Base-by-base conservation (phyloP, 2,797 vertebrate genomes). In the Periparus ater region DNA sequence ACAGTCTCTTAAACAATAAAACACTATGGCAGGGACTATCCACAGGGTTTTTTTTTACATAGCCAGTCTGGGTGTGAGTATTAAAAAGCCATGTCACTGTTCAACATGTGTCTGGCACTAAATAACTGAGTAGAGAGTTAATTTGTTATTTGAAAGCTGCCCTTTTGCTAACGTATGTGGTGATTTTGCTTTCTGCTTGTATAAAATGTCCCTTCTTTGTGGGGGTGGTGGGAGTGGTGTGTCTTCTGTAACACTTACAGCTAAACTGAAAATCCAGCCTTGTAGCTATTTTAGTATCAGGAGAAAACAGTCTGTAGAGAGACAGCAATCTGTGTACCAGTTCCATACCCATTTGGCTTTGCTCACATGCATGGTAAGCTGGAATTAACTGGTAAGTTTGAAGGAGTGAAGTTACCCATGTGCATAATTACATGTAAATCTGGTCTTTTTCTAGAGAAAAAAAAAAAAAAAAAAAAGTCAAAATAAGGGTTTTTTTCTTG, bases 401-500 rank as follows among this genome's bases (percentile, higher is more conserved):
- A 91, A 63, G 42, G 22, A 70, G 13, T 79, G 19, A 60, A 68
- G 29, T 73, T 71, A 55, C 11, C 13, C 8, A 22, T 45, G 21
- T 54, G 19, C 53, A 25, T 87, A 60, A 65, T 45, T 62, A n/a
- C 38, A 23, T 63, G 34, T n/a, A 62, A 81, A 75, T 6, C 8
- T n/a, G 8, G 4, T 38, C 21, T 55, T 72, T 80, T 54, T 61
- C 15, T 48, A 29, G 40, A 40, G 11, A 13, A 34, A 88, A 88
- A 36, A 57, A 58, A 92, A 88, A 36, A 57, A 58, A 92, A 88
- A 57, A 83, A 93, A 80, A 86, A 22, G 57, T 96, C 68, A 93
- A 94, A 96, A 96, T 91, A 77, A 44, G 53, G 44, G 22, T 9
- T 67, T 85, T 89, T 78, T 80, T 88, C 21, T 82, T 88, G 16